Evolutionary conservation across 2,113 vertebrate species (phyloP), one percentile per base, ranked within the genome.

Genomic region (Asarcornis scutulata): DNA sequence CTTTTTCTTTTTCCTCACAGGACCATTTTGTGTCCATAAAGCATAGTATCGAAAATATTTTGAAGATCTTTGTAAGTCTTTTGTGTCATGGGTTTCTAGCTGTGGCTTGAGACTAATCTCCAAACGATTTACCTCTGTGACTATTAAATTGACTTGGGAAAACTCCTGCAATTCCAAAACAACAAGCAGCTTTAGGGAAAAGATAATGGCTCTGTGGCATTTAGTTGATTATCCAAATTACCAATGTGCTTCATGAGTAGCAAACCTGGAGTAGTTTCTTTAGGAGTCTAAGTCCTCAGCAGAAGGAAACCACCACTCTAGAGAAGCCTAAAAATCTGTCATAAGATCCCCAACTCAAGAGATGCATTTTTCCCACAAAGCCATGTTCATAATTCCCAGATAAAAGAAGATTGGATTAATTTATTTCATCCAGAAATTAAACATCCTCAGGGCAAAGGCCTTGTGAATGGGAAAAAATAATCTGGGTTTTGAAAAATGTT

Each of bases 101-200:
- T 94, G 83, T 86, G 78, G 77, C 90, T 97, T 96, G 75, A 93
- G 86, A 93, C 85, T 83, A 87, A 73, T 95, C 96, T 96, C 95
- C 83, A 90, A 96, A 94, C 89, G 93, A 60, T 97, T 94, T 96
- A 73, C 68, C 62, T 95, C 17, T 95, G 90, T 63, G 86, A 40
- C 84, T 64, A 62, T 91, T 95, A 93, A 96, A 96, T 97, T 96
- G 97, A 94, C 79, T 74, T 92, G 60, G 93, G 84, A 83, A 89
- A 89, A 91, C 20, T 96, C 83, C 69, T 92, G 46, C 34, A 63
- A 87, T 63, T 48, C 46, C 46, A 82, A 77, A 86, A 89, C 14
- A 55, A 55, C 26, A 55, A 29, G 27, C 52, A 78, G 26, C 83
- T 97, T 94, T 88, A 93, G 88, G 76, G 72, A 88, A 95, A 91